Conservation (phyloP, 2,113 vertebrate genomes). For the Urocynchramus pylzowi region DNA sequence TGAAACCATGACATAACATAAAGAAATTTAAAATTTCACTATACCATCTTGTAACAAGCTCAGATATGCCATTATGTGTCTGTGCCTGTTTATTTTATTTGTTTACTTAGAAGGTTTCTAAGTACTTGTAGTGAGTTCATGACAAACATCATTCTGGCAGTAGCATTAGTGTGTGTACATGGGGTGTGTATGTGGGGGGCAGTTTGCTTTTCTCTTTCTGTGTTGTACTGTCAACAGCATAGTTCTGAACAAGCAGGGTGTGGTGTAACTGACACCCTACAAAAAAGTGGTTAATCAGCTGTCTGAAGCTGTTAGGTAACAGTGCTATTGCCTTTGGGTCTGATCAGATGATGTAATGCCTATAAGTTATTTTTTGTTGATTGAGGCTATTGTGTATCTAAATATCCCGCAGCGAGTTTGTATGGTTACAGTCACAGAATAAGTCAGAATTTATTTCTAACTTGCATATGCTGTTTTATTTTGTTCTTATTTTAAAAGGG, state of each 20-base stretch:
- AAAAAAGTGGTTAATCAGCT: constrained; percentile 45
- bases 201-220: not conserved
- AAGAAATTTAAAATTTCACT: not conserved
- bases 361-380: constrained; percentile 13
- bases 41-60: not conserved
- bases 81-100: not conserved
- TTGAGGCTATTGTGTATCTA: constrained; percentile 41
- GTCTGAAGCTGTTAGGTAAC: constrained; percentile 33
- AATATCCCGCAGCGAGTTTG: not conserved
- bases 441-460: constrained; percentile 2
- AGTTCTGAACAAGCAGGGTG: constrained; percentile 6
- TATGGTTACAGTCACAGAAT: not conserved
- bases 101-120: not conserved
- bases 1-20: not conserved
- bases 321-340: constrained; percentile 8
- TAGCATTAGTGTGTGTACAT: not conserved
- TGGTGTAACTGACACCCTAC: constrained; percentile 20
- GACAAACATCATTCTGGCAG: not conserved
- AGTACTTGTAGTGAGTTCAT: not conserved
- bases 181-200: not conserved
- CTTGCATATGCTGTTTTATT: not conserved
- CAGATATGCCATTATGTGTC: not conserved
- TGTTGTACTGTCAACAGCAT: not conserved
- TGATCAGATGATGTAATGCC: constrained; percentile 18
- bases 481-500: not conserved